Percentiles rank a stretch among this genome's conserved stretches.
Evolutionary conservation across 2,888 invertebrate genomes (phyloP).

Genomic region (Mylabris sibirica): DNA sequence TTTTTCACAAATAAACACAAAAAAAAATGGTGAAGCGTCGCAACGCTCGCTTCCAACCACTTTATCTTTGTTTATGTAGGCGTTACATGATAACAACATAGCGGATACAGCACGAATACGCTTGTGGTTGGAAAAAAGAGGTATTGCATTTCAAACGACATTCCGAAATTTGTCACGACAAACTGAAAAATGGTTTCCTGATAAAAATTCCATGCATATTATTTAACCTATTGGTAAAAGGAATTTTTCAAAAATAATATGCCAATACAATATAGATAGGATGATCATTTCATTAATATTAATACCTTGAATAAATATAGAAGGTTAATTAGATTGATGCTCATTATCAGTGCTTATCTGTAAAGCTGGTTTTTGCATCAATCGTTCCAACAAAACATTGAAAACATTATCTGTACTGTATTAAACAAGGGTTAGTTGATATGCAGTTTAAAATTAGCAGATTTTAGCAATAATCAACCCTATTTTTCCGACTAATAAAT

Average conservation of each 20-base stretch:
- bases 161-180: background rate
- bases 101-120: background rate
- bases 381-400: conserved; percentile 13
- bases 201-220: conserved; percentile 10
- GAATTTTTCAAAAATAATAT: background rate
- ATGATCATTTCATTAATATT: background rate
- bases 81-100: conserved; percentile 36
- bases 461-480: conserved; percentile 10
- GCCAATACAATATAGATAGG: background rate
- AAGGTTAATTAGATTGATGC: background rate
- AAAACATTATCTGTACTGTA: conserved; percentile 21
- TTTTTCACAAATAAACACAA: background rate
- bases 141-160: background rate
- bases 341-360: conserved; percentile 7
- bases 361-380: conserved; percentile 2
- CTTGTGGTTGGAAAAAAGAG: background rate
- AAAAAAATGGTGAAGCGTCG: background rate
- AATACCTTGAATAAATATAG: background rate
- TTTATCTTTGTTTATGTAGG: conserved; percentile 40
- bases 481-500: background rate
- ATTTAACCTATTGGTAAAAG: background rate
- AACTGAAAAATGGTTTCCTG: background rate
- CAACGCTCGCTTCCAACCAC: conserved; percentile 22
- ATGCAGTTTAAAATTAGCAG: conserved; percentile 11
- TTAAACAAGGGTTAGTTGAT: conserved; percentile 16